Percentiles rank a stretch among this genome's conserved stretches.
Conservation (phyloP, 2,113 vertebrate species). For the Hoplias malabaricus region DNA sequence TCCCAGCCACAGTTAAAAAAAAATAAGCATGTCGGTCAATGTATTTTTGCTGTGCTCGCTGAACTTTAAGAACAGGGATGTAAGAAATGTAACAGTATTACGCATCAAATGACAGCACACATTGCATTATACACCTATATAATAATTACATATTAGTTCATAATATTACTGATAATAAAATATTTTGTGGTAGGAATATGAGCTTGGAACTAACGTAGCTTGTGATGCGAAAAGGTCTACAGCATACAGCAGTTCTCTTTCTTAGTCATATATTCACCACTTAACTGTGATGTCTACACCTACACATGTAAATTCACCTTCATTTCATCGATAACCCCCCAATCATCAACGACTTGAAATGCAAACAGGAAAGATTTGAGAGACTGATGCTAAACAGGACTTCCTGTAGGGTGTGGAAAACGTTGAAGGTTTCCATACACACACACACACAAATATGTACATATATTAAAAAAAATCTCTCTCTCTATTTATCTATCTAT, state of each 20-base stretch:
- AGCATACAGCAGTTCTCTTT: too few relatives aligned
- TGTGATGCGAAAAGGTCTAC: too few relatives aligned
- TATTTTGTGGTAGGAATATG: too few relatives aligned
- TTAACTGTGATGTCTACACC: not conserved
- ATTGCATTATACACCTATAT: too few relatives aligned
- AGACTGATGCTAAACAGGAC: slow-evolving; percentile 12
- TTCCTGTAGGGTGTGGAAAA: slow-evolving; percentile 25
- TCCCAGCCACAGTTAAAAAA: not conserved
- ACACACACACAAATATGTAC: not conserved
- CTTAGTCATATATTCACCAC: not conserved
- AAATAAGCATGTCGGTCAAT: too few relatives aligned
- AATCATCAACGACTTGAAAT: not conserved
- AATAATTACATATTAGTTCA: too few relatives aligned
- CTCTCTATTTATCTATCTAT: too few relatives aligned
- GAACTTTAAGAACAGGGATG: not conserved
- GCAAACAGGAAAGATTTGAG: not conserved
- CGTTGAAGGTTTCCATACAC: not conserved
- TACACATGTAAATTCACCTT: not conserved
- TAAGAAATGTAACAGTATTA: not conserved
- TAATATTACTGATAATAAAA: too few relatives aligned
- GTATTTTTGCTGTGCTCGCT: not conserved
- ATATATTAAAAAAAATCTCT: too few relatives aligned
- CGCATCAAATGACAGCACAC: too few relatives aligned
- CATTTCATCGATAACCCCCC: slow-evolving; percentile 10
- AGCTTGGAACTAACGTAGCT: too few relatives aligned